Base-by-base conservation (phyloP, 2,888 invertebrate genomes). In the Ectemnius continuus region DNA sequence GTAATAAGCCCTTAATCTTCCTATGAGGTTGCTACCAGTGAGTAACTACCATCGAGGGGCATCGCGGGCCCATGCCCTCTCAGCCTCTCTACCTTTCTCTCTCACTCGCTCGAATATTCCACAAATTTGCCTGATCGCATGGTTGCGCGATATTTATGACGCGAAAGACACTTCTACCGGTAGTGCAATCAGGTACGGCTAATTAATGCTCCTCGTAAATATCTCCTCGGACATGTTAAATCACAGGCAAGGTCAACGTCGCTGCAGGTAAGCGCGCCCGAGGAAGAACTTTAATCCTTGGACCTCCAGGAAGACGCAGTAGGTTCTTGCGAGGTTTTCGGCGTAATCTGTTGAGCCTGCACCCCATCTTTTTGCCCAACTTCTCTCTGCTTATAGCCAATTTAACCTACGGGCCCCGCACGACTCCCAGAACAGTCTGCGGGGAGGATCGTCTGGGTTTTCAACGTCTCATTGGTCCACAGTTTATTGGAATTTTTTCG, bases 1-100 rank as follows among this genome's bases (percentile, higher is more conserved):
- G 75, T 82, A 80, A 82, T 80, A 80, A 82, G 76, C 75, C 80
- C 72, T 82, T 76, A 83, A 83, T 78, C 81, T 75, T 68, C 56
- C 56, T 62, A 67, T 45, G 57, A 26, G 47, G 18, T 23, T 14
- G 70, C 80, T 80, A 80, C 75, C 70, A 71, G 28, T 58, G 63
- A 70, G 70, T 67, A 72, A 73, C 65, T 64, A 56, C 65, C 59
- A 45, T 67, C 61, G 68, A 14, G 52, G 64, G 68, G 65, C 65
- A 62, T 62, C 59, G 23, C 45, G 58, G 56, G 52, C 36, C 18
- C 52, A 52, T 16, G 52, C 16, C 52, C 52, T 52, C n/a, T 14
- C n/a, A n/a, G n/a, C 14, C 4, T 0, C 58, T 58, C 58, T 58
- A n/a, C 4, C 58, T 16, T 5, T 52, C 18, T 20, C 58, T 36